Conservation (phyloP, 2,888 invertebrate genomes). For the Mythimna albipuncta region DNA sequence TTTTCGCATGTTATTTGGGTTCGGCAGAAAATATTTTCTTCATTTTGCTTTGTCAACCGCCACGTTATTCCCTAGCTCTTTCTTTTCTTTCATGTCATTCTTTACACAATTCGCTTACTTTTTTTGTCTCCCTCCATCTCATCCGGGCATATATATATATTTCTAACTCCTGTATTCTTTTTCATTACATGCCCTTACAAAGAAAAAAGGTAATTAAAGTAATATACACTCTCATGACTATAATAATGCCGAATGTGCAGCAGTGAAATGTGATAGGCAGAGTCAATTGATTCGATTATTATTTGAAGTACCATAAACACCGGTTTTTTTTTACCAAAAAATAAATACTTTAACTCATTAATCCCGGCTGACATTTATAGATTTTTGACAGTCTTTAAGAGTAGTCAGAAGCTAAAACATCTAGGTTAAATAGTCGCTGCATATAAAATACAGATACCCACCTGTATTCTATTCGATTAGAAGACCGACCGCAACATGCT, state of each 20-base stretch:
- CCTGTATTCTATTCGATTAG: too few relatives aligned
- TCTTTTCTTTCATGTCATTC: background rate
- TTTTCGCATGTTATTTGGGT: background rate
- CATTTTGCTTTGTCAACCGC: background rate
- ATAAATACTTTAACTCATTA: too few relatives aligned
- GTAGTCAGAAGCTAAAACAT: too few relatives aligned
- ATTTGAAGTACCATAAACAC: background rate
- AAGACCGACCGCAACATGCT: too few relatives aligned
- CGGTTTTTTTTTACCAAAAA: too few relatives aligned
- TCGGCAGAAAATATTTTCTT: background rate
- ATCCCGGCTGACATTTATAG: too few relatives aligned
- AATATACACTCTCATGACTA: too few relatives aligned
- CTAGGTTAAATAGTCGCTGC: too few relatives aligned
- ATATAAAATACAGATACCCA: too few relatives aligned
- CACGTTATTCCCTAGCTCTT: too few relatives aligned
- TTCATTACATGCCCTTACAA: background rate
- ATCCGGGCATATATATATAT: background rate
- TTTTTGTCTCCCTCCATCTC: background rate
- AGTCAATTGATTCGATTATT: background rate
- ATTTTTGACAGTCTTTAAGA: too few relatives aligned
- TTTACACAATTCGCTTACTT: background rate
- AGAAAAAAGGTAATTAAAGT: background rate
- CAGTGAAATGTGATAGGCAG: background rate
- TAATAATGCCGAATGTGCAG: too few relatives aligned
- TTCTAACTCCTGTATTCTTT: background rate